These are phyloP conservation scores for Diabrotica undecimpunctata DNA, from an alignment of 1,140 invertebrate genomes.

Conservation along the genomic window DNA sequence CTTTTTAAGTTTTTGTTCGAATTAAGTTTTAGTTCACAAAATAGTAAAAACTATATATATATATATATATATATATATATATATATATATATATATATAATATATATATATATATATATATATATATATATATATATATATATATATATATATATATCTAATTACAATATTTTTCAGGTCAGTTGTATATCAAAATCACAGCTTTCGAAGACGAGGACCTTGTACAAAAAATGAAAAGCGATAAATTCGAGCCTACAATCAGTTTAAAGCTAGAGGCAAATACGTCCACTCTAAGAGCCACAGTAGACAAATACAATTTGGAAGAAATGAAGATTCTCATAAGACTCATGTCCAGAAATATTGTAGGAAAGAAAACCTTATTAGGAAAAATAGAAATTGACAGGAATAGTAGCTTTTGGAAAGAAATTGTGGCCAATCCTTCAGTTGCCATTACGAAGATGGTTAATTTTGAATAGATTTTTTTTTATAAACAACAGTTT, in stretches of 20 bases:
- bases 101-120: no score
- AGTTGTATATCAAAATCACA: constrained; percentile 71
- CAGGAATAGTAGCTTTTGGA: constrained; percentile 39
- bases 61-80: no score
- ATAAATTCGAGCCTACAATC: constrained; percentile 65
- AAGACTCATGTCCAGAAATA: constrained; percentile 40
- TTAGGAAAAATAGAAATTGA: constrained; percentile 53
- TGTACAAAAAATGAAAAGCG: constrained; percentile 72
- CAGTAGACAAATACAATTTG: constrained; percentile 56
- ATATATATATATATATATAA: no score
- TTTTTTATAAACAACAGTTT: neutral
- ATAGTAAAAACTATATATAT: no score
- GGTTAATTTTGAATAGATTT: constrained; percentile 33
- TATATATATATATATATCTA: no score
- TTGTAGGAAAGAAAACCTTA: constrained; percentile 56
- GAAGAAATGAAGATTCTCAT: constrained; percentile 40
- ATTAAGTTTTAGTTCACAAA: no score
- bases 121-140: no score
- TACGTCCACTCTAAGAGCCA: constrained; percentile 45
- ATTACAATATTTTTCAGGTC: constrained; percentile 43
- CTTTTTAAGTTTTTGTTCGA: no score
- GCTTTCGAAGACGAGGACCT: constrained; percentile 65
- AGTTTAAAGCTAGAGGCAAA: constrained; percentile 50
- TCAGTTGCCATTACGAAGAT: constrained; percentile 34
- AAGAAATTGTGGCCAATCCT: constrained; percentile 37